These are phyloP conservation scores for Channa argus DNA, from an alignment of 2,113 vertebrate genomes.

Conservation along the genomic window DNA sequence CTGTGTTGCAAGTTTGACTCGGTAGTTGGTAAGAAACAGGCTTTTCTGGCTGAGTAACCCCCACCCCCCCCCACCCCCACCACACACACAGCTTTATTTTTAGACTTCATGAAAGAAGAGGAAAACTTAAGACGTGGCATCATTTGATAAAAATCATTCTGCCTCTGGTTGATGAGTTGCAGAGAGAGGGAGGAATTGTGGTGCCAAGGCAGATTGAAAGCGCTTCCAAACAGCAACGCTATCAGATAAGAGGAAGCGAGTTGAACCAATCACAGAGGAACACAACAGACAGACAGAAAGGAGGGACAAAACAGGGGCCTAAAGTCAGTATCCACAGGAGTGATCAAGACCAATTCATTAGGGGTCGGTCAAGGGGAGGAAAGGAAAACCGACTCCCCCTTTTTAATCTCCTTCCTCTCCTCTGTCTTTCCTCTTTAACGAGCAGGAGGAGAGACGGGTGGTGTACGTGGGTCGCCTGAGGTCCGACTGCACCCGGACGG, in stretches of 20 bases:
- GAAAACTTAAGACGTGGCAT: slow-evolving; percentile 65
- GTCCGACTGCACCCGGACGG: slow-evolving; percentile 91
- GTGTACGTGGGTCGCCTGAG: slow-evolving; percentile 96
- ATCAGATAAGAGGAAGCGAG: slow-evolving; percentile 73
- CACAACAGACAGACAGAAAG: slow-evolving; percentile 48
- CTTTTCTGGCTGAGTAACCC: slow-evolving; percentile 52
- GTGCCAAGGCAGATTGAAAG: slow-evolving; percentile 69
- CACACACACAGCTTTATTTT: slow-evolving; percentile 60
- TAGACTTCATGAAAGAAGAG: slow-evolving; percentile 60
- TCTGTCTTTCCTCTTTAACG: slow-evolving; percentile 64
- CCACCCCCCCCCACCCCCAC: not conserved
- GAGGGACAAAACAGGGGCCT: slow-evolving; percentile 38
- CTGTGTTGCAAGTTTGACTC: slow-evolving; percentile 6
- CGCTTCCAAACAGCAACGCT: slow-evolving; percentile 56
- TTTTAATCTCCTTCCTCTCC: slow-evolving; percentile 67
- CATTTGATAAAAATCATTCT: slow-evolving; percentile 77
- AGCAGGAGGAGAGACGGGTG: slow-evolving; percentile 95
- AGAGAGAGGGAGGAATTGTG: slow-evolving; percentile 69
- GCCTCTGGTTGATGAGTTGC: slow-evolving; percentile 73
- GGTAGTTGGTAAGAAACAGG: not conserved
- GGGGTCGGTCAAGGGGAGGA: slow-evolving; percentile 39
- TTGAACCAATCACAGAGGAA: slow-evolving; percentile 67
- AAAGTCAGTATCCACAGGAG: slow-evolving; percentile 61
- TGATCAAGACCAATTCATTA: slow-evolving; percentile 75
- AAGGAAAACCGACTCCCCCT: slow-evolving; percentile 43